phyloP scores from a whole-genome alignment of 2,113 vertebrate species.

The Abramis brama region DNA sequence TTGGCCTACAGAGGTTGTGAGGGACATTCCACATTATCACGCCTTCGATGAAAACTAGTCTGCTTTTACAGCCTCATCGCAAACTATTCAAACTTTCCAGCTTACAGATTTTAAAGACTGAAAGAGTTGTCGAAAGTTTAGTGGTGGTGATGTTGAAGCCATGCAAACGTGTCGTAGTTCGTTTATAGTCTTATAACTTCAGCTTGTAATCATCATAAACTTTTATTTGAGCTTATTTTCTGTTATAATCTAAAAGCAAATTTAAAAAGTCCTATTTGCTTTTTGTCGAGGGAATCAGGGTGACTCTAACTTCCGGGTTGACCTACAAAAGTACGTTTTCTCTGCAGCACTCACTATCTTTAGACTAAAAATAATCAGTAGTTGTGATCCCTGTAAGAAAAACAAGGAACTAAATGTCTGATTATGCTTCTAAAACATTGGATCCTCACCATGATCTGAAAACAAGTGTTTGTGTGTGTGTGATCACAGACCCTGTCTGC shows the following conservation, averaged over 20 bases:
- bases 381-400: too few species aligned
- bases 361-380: neutral
- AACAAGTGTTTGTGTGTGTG: neutral
- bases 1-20: neutral
- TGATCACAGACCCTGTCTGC: slow-evolving; percentile 76
- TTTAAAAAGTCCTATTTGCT: neutral
- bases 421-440: neutral
- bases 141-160: neutral
- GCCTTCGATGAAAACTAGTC: neutral
- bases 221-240: neutral
- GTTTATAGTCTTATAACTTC: too few species aligned
- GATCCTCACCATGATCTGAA: neutral
- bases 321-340: neutral
- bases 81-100: neutral
- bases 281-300: neutral
- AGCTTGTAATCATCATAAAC: too few species aligned
- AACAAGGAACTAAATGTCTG: neutral
- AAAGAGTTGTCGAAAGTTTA: too few species aligned
- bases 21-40: neutral
- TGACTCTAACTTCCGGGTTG: neutral
- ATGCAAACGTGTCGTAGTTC: too few species aligned
- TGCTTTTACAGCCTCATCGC: neutral
- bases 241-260: neutral
- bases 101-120: neutral
- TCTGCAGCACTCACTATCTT: neutral